These are phyloP conservation scores for Myoxocephalus aenaeus DNA, from an alignment of 2,797 vertebrate genomes.

Conservation along the genomic window DNA sequence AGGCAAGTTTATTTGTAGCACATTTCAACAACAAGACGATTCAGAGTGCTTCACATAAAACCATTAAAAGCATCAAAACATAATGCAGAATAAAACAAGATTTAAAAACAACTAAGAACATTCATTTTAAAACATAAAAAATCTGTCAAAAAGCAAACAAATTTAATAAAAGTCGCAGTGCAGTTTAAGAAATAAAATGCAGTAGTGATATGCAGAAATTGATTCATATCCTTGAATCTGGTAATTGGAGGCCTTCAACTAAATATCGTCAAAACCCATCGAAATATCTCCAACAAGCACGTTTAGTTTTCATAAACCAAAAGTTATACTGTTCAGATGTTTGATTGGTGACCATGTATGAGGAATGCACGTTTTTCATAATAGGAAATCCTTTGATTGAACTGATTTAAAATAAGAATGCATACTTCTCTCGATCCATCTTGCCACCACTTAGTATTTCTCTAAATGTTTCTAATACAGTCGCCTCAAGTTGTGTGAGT, in stretches of 20 bases:
- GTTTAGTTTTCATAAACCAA: neutral
- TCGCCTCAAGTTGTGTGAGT: conserved; percentile 43
- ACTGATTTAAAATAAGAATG: conserved; percentile 4
- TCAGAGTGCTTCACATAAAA: too few relatives aligned
- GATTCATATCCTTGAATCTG: too few relatives aligned
- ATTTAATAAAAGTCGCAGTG: too few relatives aligned
- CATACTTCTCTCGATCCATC: neutral
- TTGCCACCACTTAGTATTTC: conserved; percentile 21
- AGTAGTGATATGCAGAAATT: too few relatives aligned
- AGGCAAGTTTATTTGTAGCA: too few relatives aligned
- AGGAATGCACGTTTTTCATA: neutral
- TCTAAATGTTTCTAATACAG: conserved; percentile 32
- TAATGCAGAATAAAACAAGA: too few relatives aligned
- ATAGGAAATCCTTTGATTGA: neutral
- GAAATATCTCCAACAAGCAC: neutral
- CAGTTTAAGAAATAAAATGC: too few relatives aligned
- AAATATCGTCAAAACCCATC: neutral
- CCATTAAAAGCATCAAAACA: too few relatives aligned
- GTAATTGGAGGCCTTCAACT: neutral
- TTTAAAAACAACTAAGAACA: too few relatives aligned
- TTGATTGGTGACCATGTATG: neutral
- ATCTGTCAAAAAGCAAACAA: too few relatives aligned
- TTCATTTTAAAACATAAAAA: too few relatives aligned
- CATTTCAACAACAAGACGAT: too few relatives aligned
- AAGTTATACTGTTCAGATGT: neutral